Conservation (phyloP, 2,113 vertebrate species). For the Chaetodon auriga region DNA sequence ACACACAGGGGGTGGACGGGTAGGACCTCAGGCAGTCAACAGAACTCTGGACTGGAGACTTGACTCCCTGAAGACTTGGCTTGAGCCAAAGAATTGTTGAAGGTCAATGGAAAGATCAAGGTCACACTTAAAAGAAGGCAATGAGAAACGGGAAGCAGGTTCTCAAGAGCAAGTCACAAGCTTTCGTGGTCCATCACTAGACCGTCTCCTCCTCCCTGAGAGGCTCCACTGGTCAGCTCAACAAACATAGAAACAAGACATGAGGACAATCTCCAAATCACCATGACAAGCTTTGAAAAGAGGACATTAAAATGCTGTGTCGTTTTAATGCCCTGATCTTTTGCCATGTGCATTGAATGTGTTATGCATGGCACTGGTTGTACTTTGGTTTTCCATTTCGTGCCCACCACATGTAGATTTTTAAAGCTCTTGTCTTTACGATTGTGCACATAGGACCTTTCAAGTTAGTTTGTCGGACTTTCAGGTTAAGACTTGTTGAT, state of each 20-base stretch:
- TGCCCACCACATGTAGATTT: no score
- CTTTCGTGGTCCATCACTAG: no score
- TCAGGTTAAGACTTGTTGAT: no score
- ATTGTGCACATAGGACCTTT: not conserved
- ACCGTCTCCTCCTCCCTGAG: not conserved
- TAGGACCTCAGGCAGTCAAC: not conserved
- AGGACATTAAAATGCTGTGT: not conserved
- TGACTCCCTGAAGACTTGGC: not conserved
- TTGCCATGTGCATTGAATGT: not conserved
- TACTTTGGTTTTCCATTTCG: no score
- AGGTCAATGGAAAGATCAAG: not conserved
- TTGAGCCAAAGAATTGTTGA: not conserved
- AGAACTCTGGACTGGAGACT: no score
- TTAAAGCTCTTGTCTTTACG: no score
- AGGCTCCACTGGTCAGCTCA: not conserved
- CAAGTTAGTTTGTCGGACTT: not conserved
- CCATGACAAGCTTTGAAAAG: not conserved
- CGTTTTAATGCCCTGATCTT: not conserved
- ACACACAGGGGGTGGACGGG: not conserved
- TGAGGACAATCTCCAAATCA: no score
- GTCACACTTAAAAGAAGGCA: no score
- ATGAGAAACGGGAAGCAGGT: not conserved
- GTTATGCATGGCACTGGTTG: no score
- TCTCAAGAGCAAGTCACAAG: not conserved
- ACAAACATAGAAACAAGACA: not conserved